Evolutionary conservation across 2,888 invertebrate genomes (phyloP), one percentile per base, ranked within the genome.

Genomic region (Zelleria hepariella): DNA sequence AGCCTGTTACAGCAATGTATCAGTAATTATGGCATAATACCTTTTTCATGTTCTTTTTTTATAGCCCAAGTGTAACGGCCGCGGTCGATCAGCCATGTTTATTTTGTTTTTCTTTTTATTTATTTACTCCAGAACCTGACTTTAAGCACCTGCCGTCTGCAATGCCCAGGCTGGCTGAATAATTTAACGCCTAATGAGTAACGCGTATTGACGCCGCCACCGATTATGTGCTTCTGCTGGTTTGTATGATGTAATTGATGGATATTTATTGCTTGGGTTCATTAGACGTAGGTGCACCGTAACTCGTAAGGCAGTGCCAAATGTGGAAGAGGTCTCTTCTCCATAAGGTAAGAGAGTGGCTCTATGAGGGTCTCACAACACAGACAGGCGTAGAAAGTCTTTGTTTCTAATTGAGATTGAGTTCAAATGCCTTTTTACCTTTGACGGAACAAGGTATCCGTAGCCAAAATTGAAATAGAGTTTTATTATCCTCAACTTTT

Each of bases 111-210:
- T n/a, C n/a, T 74, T 72, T 67, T 72, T 72, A 68, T 74, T 74
- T 74, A 64, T 64, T 61, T 68, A 68, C 67, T 68, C 66, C 68
- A 68, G 57, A 72, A 72, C 71, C 67, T 67, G 69, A 65, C 65
- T 59, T 67, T 25, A 18, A 64, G 72, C 81, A 82, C 77, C 80
- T 82, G 80, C 75, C 71, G 64, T 60, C 66, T 69, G 65, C 56
- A 48, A 64, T 60, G 67, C 68, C 65, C 58, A 51, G 49, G 49
- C 26, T 67, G 65, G 64, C 51, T 26, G 72, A 75, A 80, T 80
- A 79, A 78, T 78, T 75, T 73, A 68, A 73, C 71, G 74, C 70
- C 68, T 76, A 58, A 74, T 75, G 74, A 74, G 68, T 68, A 67
- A 68, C 68, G 48, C 55, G 18, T 25, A n/a, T n/a, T n/a, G n/a